Conservation (phyloP, 2,888 invertebrate genomes). For the Ornithoptera priamus region DNA sequence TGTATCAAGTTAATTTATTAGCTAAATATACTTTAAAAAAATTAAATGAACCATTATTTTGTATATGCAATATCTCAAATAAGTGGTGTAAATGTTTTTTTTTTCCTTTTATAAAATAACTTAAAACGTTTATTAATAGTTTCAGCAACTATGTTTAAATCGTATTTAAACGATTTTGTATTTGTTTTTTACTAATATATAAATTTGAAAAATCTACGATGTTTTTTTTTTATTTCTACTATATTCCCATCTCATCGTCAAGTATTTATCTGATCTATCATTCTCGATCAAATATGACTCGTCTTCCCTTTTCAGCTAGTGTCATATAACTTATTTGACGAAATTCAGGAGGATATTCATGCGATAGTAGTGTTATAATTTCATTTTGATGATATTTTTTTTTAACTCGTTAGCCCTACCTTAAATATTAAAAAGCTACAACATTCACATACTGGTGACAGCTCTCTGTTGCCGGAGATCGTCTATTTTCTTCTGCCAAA, state of each 20-base stretch:
- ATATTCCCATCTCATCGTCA: background rate
- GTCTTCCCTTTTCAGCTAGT: no score
- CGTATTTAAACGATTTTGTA: slow-evolving; percentile 11
- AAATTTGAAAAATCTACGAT: background rate
- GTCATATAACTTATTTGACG: no score
- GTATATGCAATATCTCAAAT: background rate
- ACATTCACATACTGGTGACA: no score
- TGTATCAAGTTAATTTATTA: background rate
- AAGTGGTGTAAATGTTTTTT: background rate
- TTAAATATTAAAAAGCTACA: no score
- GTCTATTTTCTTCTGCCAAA: no score
- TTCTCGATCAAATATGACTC: no score
- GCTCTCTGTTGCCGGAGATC: no score
- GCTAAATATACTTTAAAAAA: background rate
- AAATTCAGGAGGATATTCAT: no score
- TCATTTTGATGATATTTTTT: no score
- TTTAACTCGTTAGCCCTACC: no score
- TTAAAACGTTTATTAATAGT: background rate
- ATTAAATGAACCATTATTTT: background rate
- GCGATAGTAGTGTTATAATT: no score
- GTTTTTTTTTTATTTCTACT: slow-evolving; percentile 6
- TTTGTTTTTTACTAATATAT: slow-evolving; percentile 24
- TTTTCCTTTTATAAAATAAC: background rate
- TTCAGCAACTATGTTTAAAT: background rate
- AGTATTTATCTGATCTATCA: no score